Conservation (phyloP, 2,888 invertebrate genomes). For the Lissonota sp. region DNA sequence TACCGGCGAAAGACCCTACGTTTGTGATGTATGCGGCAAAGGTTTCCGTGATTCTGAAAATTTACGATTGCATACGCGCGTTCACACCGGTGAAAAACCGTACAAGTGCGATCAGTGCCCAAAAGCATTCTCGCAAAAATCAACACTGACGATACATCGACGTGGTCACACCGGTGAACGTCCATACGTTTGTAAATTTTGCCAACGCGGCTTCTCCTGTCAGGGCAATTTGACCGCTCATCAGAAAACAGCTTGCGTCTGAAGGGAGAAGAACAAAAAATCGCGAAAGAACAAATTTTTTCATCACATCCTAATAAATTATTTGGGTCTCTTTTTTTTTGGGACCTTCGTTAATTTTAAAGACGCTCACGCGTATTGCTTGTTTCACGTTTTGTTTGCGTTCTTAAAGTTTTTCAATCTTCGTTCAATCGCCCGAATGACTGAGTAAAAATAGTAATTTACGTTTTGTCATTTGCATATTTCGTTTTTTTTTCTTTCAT, state of each 20-base stretch:
- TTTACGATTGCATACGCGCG: conserved; percentile 83
- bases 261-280: conserved; percentile 50
- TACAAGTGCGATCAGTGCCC: conserved; percentile 84
- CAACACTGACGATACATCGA: conserved; percentile 85
- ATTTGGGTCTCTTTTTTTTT: background rate
- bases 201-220: conserved; percentile 84
- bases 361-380: background rate
- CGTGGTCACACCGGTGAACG: conserved; percentile 84
- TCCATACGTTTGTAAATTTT: conserved; percentile 83
- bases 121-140: conserved; percentile 85
- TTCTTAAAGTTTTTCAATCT: background rate
- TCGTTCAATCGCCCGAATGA: conserved; percentile 7
- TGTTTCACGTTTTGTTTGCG: conserved; percentile 7
- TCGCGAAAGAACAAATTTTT: conserved; percentile 1
- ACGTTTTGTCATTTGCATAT: too few species aligned
- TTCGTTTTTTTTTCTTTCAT: too few species aligned
- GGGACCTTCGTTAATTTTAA: conserved; percentile 10
- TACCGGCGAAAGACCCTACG: conserved; percentile 85
- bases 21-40: conserved; percentile 84
- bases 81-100: conserved; percentile 85
- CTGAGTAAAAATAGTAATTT: conserved; percentile 38
- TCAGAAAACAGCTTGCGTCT: conserved; percentile 81
- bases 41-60: conserved; percentile 84
- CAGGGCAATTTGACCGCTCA: conserved; percentile 84
- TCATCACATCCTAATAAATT: background rate